Conservation (phyloP, 2,888 invertebrate genomes). For the Lepetodrilus schrolli region DNA sequence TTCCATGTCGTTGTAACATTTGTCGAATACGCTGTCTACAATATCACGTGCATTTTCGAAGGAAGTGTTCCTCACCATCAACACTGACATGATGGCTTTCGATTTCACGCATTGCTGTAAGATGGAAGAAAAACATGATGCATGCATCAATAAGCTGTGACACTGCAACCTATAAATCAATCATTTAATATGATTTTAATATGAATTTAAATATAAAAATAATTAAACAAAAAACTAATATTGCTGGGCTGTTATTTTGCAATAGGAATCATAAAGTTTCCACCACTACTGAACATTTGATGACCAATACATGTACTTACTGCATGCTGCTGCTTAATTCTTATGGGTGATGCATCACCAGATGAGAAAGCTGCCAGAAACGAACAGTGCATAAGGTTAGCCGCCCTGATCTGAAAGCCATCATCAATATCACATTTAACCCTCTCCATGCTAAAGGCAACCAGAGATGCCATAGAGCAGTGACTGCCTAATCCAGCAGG, state of each 20-base stretch:
- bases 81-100: constrained; percentile 88
- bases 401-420: constrained; percentile 89
- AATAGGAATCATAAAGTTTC: too few relatives aligned
- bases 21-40: constrained; percentile 90
- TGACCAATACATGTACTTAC: constrained; percentile 78
- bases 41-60: constrained; percentile 83
- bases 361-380: constrained; percentile 86
- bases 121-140: too few relatives aligned
- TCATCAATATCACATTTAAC: too few relatives aligned
- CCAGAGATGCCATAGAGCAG: too few relatives aligned
- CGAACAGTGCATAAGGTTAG: constrained; percentile 94
- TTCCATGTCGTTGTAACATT: constrained; percentile 93
- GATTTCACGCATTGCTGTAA: constrained; percentile 86
- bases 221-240: background rate
- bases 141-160: too few relatives aligned
- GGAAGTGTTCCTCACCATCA: constrained; percentile 86
- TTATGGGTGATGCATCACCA: constrained; percentile 84
- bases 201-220: too few relatives aligned
- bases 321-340: constrained; percentile 85
- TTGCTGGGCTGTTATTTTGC: too few relatives aligned
- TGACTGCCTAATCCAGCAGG: too few relatives aligned
- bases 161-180: too few relatives aligned
- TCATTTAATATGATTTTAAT: too few relatives aligned
- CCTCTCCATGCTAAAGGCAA: too few relatives aligned
- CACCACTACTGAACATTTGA: too few relatives aligned